These are phyloP conservation scores for Adelognathus sp. DNA, from an alignment of 2,888 invertebrate genomes.

Conservation along the genomic window DNA sequence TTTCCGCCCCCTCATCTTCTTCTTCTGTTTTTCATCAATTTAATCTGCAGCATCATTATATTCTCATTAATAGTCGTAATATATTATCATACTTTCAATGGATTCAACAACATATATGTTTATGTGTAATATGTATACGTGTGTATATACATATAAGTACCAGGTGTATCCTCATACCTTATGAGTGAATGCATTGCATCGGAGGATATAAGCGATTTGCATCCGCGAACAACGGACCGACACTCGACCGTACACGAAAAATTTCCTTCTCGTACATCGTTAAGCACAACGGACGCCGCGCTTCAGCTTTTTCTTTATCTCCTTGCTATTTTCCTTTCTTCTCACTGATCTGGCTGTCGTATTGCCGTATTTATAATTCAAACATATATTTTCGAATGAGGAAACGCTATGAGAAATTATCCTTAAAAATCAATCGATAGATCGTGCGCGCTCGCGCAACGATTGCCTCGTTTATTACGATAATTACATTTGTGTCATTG, in stretches of 20 bases:
- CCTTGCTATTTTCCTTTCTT: slow-evolving; percentile 9
- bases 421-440: slow-evolving; percentile 53
- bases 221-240: slow-evolving; percentile 63
- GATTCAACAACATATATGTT: slow-evolving; percentile 80
- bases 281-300: background rate
- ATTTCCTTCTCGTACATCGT: slow-evolving; percentile 2
- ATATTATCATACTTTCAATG: slow-evolving; percentile 80
- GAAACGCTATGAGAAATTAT: slow-evolving; percentile 55
- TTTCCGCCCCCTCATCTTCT: no score
- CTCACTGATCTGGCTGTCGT: slow-evolving; percentile 52
- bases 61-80: slow-evolving; percentile 69
- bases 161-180: slow-evolving; percentile 74
- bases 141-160: slow-evolving; percentile 78
- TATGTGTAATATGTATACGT: slow-evolving; percentile 71
- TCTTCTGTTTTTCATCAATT: slow-evolving; percentile 62
- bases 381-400: slow-evolving; percentile 51
- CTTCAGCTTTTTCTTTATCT: slow-evolving; percentile 2
- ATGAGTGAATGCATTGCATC: slow-evolving; percentile 75
- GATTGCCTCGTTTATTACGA: slow-evolving; percentile 39
- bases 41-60: slow-evolving; percentile 71
- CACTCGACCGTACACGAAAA: slow-evolving; percentile 33
- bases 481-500: slow-evolving; percentile 41
- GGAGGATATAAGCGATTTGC: slow-evolving; percentile 70
- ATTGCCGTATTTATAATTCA: slow-evolving; percentile 53
- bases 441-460: slow-evolving; percentile 13